Evolutionary conservation across 2,113 vertebrate species (phyloP).

Genomic region (Leucosticte australis): DNA sequence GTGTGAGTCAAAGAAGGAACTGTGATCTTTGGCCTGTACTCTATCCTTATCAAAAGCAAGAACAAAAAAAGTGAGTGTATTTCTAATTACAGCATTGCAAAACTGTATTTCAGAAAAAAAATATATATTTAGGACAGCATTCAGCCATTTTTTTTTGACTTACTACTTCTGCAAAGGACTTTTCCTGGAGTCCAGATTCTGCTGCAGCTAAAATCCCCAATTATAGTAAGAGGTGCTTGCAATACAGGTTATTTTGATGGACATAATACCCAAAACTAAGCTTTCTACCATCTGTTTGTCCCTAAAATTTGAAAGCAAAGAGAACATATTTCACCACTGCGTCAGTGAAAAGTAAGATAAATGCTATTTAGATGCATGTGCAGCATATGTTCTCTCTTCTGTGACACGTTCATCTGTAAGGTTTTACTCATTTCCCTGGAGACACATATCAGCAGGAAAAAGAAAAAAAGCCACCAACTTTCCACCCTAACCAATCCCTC

Average conservation of each 20-base stretch:
- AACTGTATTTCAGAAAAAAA: background rate
- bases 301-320: slow-evolving; percentile 72
- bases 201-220: slow-evolving; percentile 48
- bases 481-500: background rate
- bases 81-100: background rate
- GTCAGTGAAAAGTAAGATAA: slow-evolving; percentile 72
- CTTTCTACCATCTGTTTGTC: slow-evolving; percentile 75
- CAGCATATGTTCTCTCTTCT: slow-evolving; percentile 71
- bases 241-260: slow-evolving; percentile 73
- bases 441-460: background rate
- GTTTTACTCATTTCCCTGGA: slow-evolving; percentile 39
- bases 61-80: background rate
- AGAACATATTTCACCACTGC: slow-evolving; percentile 72
- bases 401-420: slow-evolving; percentile 41
- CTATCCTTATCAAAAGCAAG: background rate
- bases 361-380: slow-evolving; percentile 70
- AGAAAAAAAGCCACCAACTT: background rate
- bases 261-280: slow-evolving; percentile 74
- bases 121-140: background rate
- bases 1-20: background rate
- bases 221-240: slow-evolving; percentile 61
- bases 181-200: slow-evolving; percentile 55
- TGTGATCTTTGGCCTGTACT: background rate
- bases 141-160: background rate
- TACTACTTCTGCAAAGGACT: background rate